A percentile compares a stretch with the other conserved stretches of the same genome.
phyloP scores from a whole-genome alignment of 2,113 vertebrate species.

The Gymnocephalus cernua region DNA sequence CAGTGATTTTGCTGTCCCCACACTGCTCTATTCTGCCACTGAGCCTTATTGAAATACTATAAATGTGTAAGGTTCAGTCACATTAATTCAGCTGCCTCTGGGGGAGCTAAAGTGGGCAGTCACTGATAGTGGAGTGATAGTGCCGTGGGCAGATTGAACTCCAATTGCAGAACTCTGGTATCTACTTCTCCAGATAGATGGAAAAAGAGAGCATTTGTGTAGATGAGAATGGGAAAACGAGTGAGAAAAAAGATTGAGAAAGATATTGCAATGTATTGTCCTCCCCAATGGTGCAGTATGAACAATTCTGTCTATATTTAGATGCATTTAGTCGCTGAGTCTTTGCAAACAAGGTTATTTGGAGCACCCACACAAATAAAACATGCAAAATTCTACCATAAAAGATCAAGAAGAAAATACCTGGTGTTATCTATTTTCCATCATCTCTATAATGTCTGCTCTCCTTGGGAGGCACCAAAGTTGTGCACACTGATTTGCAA shows the following conservation, averaged over 20 bases:
- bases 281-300: constrained; percentile 10
- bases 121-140: constrained; percentile 63
- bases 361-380: constrained; percentile 16
- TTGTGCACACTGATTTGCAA: constrained; percentile 54
- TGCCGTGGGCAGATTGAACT: constrained; percentile 76
- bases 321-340: constrained; percentile 20
- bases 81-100: constrained; percentile 62
- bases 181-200: constrained; percentile 33
- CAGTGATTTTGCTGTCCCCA: not conserved
- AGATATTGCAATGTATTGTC: constrained; percentile 8
- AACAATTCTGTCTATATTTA: constrained; percentile 53
- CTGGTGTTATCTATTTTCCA: constrained; percentile 40
- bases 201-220: constrained; percentile 21
- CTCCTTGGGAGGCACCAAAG: constrained; percentile 24
- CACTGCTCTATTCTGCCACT: constrained; percentile 4
- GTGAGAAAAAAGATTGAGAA: constrained; percentile 23
- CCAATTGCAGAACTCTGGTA: constrained; percentile 33
- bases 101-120: constrained; percentile 50
- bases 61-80: constrained; percentile 51
- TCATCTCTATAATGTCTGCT: constrained; percentile 25
- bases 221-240: constrained; percentile 9
- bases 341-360: constrained; percentile 61
- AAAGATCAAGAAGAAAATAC: constrained; percentile 31
- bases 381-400: constrained; percentile 24
- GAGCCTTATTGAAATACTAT: constrained; percentile 33